Percentiles rank a stretch among this genome's conserved stretches.
phyloP scores from a whole-genome alignment of 2,797 vertebrate species.

The Chelon labrosus region DNA sequence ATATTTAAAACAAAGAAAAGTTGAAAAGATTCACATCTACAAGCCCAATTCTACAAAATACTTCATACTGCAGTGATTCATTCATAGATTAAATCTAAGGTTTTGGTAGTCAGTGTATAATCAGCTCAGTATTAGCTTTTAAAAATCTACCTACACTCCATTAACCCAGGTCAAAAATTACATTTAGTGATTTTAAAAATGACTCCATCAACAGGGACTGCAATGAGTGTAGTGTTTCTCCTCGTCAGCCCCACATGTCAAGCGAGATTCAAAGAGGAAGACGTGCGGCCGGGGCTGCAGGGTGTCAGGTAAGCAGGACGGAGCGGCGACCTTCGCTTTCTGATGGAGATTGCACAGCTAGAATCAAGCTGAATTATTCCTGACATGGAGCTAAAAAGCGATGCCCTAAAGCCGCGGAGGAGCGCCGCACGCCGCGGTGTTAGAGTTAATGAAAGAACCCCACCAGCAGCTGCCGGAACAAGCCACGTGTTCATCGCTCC shows the following conservation, averaged over 20 bases:
- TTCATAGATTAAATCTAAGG: neutral
- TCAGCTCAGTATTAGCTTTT: neutral
- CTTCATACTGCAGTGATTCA: no score
- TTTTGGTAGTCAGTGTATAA: neutral
- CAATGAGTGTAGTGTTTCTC: neutral
- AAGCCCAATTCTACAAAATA: no score
- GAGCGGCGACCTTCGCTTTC: slow-evolving; percentile 73
- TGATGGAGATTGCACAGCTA: slow-evolving; percentile 52
- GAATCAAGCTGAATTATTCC: slow-evolving; percentile 57
- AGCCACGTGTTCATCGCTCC: neutral
- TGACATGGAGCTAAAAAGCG: slow-evolving; percentile 34
- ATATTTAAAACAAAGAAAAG: neutral
- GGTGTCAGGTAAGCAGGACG: slow-evolving; percentile 60
- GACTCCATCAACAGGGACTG: neutral
- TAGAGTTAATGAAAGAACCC: slow-evolving; percentile 56
- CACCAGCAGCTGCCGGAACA: slow-evolving; percentile 31
- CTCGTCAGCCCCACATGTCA: slow-evolving; percentile 1
- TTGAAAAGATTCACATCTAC: neutral
- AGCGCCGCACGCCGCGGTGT: slow-evolving; percentile 27
- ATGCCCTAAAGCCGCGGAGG: slow-evolving; percentile 29
- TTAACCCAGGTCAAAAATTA: neutral
- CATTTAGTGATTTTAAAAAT: slow-evolving; percentile 1
- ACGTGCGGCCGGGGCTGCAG: slow-evolving; percentile 40
- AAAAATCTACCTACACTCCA: neutral
- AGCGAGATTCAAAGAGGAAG: slow-evolving; percentile 22